These are phyloP conservation scores for Amphibalanus amphitrite DNA, from an alignment of 1,140 invertebrate species.

Conservation along the genomic window DNA sequence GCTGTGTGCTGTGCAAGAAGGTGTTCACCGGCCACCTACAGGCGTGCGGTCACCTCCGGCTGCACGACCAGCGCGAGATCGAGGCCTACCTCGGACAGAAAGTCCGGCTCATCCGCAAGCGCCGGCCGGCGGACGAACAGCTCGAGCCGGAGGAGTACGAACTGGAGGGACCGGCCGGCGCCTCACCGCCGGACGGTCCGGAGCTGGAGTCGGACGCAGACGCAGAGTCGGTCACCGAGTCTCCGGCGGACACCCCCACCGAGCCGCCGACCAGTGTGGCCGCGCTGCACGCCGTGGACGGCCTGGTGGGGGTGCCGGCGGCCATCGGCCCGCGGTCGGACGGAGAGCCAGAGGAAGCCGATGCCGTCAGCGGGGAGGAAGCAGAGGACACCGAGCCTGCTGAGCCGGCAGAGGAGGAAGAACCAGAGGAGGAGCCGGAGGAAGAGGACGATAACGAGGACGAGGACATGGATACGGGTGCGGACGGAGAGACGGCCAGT, in stretches of 20 bases:
- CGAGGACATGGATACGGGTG: too few species aligned
- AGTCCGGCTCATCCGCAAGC: not conserved
- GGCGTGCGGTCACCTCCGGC: not conserved
- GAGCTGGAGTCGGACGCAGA: not conserved
- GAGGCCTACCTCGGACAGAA: not conserved
- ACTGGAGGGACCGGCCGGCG: not conserved
- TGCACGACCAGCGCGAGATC: not conserved
- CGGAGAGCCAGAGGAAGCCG: too few species aligned
- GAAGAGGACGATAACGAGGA: not conserved
- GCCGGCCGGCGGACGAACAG: not conserved
- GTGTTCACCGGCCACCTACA: not conserved
- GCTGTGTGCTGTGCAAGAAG: not conserved
- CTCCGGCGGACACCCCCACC: not conserved
- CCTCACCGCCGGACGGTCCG: not conserved
- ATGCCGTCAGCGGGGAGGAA: too few species aligned
- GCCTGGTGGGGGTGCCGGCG: not conserved
- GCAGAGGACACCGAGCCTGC: too few species aligned
- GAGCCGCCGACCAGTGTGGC: not conserved
- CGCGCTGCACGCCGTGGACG: not conserved
- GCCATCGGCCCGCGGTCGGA: not conserved
- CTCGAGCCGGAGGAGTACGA: not conserved
- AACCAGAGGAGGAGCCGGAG: too few species aligned
- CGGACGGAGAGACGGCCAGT: not conserved
- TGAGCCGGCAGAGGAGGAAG: too few species aligned
- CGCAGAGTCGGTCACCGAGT: not conserved